Base-by-base conservation (phyloP, 1,140 invertebrate species). In the Camponotus floridanus region DNA sequence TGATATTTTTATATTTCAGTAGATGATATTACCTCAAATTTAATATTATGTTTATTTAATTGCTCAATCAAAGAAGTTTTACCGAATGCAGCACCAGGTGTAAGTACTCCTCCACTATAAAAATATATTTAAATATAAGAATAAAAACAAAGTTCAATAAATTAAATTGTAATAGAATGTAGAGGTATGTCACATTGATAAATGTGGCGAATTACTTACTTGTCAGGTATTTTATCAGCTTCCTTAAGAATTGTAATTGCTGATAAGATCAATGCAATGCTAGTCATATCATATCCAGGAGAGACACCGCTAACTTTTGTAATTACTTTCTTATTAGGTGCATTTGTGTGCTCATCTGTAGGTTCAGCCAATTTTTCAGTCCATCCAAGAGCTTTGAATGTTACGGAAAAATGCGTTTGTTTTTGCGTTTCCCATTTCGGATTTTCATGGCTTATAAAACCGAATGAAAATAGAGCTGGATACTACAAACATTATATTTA, bases 251-350 rank as follows among this genome's bases (percentile, higher is more conserved):
- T 95, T 15, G 96, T 97, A 65, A 98, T 88, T 0, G 97, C 98
- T 70, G 97, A 95, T 76, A 97, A 95, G 3, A 99, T 91, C 84
- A 98, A 91, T 68, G 96, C 95, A n/a, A 96, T 96, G 51, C 97
- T 97, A 2, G 98, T 99, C 1, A 97, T 96, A 7, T 98, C 97
- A 95, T 99, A 99, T 62, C 97, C 98, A 26, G 98, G 26, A 26
- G 26, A 97, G 95, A 98, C 91, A 21, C 96, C 96, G 2, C 94
- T 94, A 39, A 97, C 95, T 95, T 95, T 96, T 0, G 96, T 97
- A 51, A 96, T 95, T 36, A 98, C 93, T 48, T 95, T 96, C 92
- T 97, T 98, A 76, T 97, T 96, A 3, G 97, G 97, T 64, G 96
- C 93, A 4, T 95, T 94, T 1, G 93, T 94, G 87, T 97, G 96